phyloP scores from a whole-genome alignment of 1,140 invertebrate genomes.

The Macrotrachela quadricornifera region DNA sequence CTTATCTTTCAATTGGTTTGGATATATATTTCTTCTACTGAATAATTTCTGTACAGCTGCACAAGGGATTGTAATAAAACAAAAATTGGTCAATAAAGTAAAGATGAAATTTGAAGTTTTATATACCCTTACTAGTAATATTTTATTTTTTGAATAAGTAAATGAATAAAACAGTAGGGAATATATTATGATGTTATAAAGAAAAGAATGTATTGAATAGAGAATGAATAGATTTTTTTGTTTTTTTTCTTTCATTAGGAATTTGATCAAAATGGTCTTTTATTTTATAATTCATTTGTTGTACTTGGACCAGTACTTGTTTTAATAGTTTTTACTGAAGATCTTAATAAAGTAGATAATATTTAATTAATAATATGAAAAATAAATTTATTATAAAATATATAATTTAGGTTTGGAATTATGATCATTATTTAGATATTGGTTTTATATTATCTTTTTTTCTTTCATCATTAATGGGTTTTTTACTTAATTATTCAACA shows the following conservation, averaged over 20 bases:
- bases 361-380: not conserved
- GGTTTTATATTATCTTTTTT: conserved; percentile 62
- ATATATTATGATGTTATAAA: no score
- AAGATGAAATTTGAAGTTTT: not conserved
- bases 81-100: conserved; percentile 67
- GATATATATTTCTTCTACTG: conserved; percentile 70
- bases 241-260: conserved; percentile 34
- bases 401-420: conserved; percentile 36
- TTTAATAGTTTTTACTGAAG: conserved; percentile 7
- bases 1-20: conserved; percentile 65
- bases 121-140: no score
- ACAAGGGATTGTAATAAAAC: conserved; percentile 88
- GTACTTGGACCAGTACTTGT: conserved; percentile 57
- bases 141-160: no score
- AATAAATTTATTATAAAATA: not conserved
- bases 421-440: conserved; percentile 46
- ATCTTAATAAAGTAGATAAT: not conserved
- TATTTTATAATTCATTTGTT: conserved; percentile 89
- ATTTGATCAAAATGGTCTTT: conserved; percentile 78
- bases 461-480: conserved; percentile 84
- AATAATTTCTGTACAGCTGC: conserved; percentile 67
- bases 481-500: conserved; percentile 76
- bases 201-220: not conserved
- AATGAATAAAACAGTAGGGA: no score
- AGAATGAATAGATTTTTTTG: not conserved